phyloP scores from a whole-genome alignment of 2,113 vertebrate species.

The Oncorhynchus gorbuscha region DNA sequence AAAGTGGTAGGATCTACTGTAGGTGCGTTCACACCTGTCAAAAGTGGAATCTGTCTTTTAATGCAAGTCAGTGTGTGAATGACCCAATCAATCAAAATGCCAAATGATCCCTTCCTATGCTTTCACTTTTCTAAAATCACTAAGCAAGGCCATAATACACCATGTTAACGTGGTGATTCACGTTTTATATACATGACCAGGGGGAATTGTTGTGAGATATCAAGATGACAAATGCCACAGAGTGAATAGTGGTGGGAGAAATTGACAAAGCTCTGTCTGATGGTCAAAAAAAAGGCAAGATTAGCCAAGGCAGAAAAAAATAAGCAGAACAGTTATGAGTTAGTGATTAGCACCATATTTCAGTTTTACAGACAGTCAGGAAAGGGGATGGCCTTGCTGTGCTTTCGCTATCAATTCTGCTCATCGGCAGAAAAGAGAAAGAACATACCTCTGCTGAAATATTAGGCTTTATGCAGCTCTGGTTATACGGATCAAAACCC shows the following conservation, averaged over 20 bases:
- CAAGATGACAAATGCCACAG: background rate
- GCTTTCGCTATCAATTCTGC: slow-evolving; percentile 21
- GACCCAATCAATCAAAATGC: slow-evolving; percentile 1
- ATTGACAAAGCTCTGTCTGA: slow-evolving; percentile 24
- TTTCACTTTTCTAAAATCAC: background rate
- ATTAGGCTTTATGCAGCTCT: slow-evolving; percentile 8
- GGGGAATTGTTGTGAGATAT: background rate
- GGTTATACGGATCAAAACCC: background rate
- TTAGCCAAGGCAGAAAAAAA: background rate
- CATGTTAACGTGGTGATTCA: too few species aligned
- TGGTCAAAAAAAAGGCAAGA: slow-evolving; percentile 6
- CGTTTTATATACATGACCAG: background rate
- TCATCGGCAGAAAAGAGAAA: slow-evolving; percentile 29
- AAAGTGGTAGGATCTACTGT: background rate
- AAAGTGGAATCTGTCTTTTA: background rate
- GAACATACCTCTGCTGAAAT: slow-evolving; percentile 22
- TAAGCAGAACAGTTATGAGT: background rate
- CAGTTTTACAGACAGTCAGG: background rate
- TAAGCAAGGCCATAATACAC: too few species aligned
- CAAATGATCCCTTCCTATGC: background rate
- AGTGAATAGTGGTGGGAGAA: background rate
- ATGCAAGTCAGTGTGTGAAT: background rate
- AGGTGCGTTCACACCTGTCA: background rate
- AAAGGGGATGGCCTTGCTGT: background rate
- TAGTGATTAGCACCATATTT: background rate